These are phyloP conservation scores for Apaloderma vittatum DNA, from an alignment of 2,113 vertebrate genomes.

Conservation along the genomic window DNA sequence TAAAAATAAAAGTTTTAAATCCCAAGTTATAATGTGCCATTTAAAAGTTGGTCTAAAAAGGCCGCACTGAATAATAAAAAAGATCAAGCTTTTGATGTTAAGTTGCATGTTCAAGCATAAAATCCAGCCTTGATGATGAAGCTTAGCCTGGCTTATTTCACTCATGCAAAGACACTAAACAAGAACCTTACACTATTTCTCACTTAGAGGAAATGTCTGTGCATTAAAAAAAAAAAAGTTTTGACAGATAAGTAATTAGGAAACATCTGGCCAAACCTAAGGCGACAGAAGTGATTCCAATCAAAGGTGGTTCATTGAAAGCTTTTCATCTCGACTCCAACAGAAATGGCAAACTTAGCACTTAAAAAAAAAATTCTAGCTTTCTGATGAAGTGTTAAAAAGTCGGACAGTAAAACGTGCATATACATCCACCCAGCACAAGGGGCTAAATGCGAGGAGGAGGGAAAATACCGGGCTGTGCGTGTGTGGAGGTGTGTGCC, in stretches of 20 bases:
- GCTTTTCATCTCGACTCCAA: constrained; percentile 63
- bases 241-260: constrained; percentile 72
- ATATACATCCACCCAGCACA: neutral
- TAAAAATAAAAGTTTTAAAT: constrained; percentile 60
- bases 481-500: neutral
- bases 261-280: constrained; percentile 68
- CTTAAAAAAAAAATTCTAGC: neutral
- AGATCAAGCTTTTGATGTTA: constrained; percentile 68
- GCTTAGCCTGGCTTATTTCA: constrained; percentile 59
- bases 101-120: constrained; percentile 68
- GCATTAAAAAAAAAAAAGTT: neutral
- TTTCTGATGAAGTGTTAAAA: constrained; percentile 64
- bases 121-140: constrained; percentile 51
- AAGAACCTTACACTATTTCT: constrained; percentile 37
- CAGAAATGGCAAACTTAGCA: constrained; percentile 48
- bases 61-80: constrained; percentile 60
- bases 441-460: neutral
- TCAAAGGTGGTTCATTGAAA: constrained; percentile 61
- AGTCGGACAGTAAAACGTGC: neutral
- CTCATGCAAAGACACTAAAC: constrained; percentile 6
- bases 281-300: constrained; percentile 68
- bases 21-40: constrained; percentile 47
- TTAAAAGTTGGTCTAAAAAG: constrained; percentile 57
- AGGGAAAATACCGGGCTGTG: neutral
- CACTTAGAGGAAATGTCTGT: constrained; percentile 64